A percentile compares a stretch with the other conserved stretches of the same genome.
Conservation (phyloP, 2,113 vertebrate species). For the Zosterops japonicus region DNA sequence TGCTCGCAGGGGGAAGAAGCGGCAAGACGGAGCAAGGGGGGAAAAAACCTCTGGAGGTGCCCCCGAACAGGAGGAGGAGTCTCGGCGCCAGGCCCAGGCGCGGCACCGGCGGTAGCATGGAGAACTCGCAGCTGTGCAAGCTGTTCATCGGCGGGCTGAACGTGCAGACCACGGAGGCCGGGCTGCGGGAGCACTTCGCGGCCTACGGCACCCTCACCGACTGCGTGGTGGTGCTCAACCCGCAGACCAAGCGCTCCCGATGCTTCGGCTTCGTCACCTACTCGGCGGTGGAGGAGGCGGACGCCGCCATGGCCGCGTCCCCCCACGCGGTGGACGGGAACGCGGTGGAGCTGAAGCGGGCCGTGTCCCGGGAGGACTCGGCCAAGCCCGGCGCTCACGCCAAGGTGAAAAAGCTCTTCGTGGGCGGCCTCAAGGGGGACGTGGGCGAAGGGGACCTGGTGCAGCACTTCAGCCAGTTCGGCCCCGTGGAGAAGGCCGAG, state of each 20-base stretch:
- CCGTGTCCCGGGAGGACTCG: slow-evolving; percentile 91
- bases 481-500: slow-evolving; percentile 92
- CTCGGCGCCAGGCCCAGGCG: slow-evolving; percentile 62
- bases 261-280: slow-evolving; percentile 97
- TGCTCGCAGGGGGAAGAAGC: neutral
- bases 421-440: slow-evolving; percentile 93
- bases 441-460: slow-evolving; percentile 87
- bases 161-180: slow-evolving; percentile 93
- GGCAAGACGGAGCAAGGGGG: slow-evolving; percentile 46
- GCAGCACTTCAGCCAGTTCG: slow-evolving; percentile 91
- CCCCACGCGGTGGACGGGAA: slow-evolving; percentile 92
- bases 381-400: slow-evolving; percentile 90
- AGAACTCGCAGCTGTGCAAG: slow-evolving; percentile 92
- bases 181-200: slow-evolving; percentile 92
- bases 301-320: slow-evolving; percentile 90
- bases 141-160: slow-evolving; percentile 96
- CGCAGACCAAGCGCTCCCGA: slow-evolving; percentile 86
- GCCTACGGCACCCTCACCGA: slow-evolving; percentile 91
- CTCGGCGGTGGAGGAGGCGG: slow-evolving; percentile 89
- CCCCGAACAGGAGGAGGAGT: slow-evolving; percentile 60
- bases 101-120: slow-evolving; percentile 76
- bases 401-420: slow-evolving; percentile 97
- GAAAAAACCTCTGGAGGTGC: slow-evolving; percentile 53
- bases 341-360: slow-evolving; percentile 91
- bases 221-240: slow-evolving; percentile 88